These are phyloP conservation scores for Girardinus metallicus DNA, from an alignment of 2,797 vertebrate species.

Conservation along the genomic window DNA sequence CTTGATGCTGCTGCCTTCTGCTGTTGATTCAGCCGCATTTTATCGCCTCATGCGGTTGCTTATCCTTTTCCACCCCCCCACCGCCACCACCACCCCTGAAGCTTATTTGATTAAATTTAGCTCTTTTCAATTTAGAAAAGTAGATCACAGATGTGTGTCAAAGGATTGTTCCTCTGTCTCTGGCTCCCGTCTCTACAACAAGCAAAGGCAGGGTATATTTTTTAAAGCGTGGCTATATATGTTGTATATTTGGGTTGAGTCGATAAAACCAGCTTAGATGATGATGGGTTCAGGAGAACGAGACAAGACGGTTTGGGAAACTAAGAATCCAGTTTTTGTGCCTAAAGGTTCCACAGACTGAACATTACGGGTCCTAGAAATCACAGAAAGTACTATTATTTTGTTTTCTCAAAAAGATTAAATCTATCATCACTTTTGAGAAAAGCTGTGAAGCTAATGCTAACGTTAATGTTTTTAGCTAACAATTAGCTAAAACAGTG, in stretches of 20 bases:
- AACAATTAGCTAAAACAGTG: not conserved
- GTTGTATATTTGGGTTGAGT: not conserved
- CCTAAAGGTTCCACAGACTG: not conserved
- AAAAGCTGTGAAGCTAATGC: not conserved
- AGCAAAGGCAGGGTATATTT: conserved; percentile 18
- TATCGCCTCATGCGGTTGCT: conserved; percentile 64
- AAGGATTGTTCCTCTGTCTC: conserved; percentile 57
- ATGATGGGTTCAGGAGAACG: not conserved
- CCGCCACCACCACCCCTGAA: conserved; percentile 23
- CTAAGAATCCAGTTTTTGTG: not conserved
- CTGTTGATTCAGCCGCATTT: conserved; percentile 71
- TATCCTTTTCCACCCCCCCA: conserved; percentile 27
- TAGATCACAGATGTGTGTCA: conserved; percentile 78
- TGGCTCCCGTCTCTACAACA: conserved; percentile 32
- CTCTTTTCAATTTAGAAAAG: conserved; percentile 77
- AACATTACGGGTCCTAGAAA: not conserved
- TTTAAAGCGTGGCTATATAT: not conserved
- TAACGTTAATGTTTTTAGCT: not conserved
- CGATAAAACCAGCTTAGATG: not conserved
- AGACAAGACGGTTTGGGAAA: not conserved
- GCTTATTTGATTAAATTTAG: conserved; percentile 80
- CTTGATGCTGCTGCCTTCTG: conserved; percentile 71
- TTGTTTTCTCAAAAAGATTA: not conserved
- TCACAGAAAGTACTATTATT: not conserved
- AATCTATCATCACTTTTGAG: not conserved